These are phyloP conservation scores for Danio tinwini DNA, from an alignment of 2,797 vertebrate genomes.

Conservation along the genomic window DNA sequence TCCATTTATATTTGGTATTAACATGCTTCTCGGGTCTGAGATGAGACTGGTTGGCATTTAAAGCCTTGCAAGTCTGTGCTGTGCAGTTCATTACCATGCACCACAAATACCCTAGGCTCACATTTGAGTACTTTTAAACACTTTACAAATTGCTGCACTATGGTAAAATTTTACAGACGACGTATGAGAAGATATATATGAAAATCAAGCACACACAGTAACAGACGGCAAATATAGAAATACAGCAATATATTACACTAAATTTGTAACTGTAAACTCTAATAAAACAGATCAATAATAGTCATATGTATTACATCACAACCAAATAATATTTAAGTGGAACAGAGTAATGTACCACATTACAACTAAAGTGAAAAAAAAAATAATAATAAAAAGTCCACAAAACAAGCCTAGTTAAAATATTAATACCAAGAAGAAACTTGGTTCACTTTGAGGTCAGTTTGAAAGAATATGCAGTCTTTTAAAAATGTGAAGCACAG, in stretches of 20 bases:
- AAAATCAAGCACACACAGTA: neutral
- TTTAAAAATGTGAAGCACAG: neutral
- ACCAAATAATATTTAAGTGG: neutral
- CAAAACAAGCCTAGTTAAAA: neutral
- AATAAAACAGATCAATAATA: neutral
- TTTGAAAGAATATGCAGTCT: neutral
- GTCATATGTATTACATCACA: neutral
- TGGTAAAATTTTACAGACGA: neutral
- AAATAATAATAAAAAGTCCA: neutral
- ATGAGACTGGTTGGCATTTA: neutral
- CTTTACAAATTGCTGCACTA: neutral
- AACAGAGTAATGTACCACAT: too few species aligned
- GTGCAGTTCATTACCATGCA: neutral
- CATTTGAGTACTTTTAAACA: neutral
- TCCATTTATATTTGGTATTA: conserved; percentile 14
- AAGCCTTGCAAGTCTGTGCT: neutral
- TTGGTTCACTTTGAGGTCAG: neutral
- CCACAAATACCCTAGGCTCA: neutral
- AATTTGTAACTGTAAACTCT: neutral
- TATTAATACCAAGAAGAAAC: neutral
- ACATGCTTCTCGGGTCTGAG: neutral
- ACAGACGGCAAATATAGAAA: neutral
- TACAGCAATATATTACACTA: neutral
- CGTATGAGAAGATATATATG: neutral
- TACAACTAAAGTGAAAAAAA: neutral